phyloP scores from a whole-genome alignment of 2,888 invertebrate species.

The Sphaerophoria taeniata region DNA sequence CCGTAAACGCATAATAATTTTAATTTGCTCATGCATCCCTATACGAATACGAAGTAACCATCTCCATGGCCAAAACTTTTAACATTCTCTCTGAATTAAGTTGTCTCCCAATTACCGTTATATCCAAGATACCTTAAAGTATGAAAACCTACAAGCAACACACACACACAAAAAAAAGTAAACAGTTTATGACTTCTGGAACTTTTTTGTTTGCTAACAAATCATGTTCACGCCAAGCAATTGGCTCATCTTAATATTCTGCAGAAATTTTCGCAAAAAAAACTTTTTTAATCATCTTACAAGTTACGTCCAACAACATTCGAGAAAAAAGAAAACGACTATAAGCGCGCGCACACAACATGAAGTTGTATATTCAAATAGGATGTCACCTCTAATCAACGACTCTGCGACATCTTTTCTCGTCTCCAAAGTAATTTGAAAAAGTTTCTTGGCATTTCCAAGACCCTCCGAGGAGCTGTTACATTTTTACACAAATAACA shows the following conservation, averaged over 20 bases:
- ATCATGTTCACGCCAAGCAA: conserved; percentile 36
- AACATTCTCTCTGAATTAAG: not conserved
- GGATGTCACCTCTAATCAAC: conserved; percentile 58
- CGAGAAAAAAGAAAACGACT: not conserved
- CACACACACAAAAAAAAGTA: not conserved
- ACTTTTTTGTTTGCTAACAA: conserved; percentile 37
- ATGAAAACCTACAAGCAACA: not conserved
- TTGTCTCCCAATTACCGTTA: conserved; percentile 18
- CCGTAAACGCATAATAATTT: too few relatives aligned
- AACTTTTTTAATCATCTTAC: conserved; percentile 65
- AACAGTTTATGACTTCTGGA: conserved; percentile 38
- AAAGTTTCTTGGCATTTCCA: conserved; percentile 49
- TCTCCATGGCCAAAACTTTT: too few relatives aligned
- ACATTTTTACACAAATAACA: conserved; percentile 26
- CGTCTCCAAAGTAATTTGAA: conserved; percentile 41
- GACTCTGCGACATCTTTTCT: conserved; percentile 44
- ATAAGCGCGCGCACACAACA: conserved; percentile 30
- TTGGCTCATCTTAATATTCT: conserved; percentile 38
- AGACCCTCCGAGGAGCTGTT: conserved; percentile 20
- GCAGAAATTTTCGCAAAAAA: conserved; percentile 8
- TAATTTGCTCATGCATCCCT: too few relatives aligned
- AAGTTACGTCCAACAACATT: conserved; percentile 33
- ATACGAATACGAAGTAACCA: too few relatives aligned
- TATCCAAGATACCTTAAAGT: not conserved
- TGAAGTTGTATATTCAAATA: conserved; percentile 41